These are phyloP conservation scores for Odontomyia ornata DNA, from an alignment of 2,888 invertebrate species.

Conservation along the genomic window DNA sequence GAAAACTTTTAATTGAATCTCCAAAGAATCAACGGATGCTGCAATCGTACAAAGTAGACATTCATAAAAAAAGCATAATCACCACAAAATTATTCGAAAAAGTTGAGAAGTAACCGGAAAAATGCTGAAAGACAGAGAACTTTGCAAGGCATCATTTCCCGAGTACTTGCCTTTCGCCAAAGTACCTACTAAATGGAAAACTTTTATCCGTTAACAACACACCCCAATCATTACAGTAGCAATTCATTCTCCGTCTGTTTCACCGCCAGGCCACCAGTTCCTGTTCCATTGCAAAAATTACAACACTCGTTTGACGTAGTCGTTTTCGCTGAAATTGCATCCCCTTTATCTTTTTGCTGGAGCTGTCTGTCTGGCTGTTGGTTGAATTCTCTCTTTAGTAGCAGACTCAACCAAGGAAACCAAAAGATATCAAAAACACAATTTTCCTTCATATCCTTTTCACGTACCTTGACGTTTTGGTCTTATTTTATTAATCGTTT, in stretches of 20 bases:
- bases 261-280: background rate
- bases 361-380: conserved; percentile 17
- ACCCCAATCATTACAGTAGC: background rate
- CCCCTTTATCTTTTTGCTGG: conserved; percentile 9
- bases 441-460: conserved; percentile 40
- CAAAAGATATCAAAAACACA: conserved; percentile 42
- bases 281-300: conserved; percentile 8
- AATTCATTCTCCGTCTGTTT: conserved; percentile 28
- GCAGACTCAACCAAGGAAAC: background rate
- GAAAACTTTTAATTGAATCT: conserved; percentile 10
- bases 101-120: background rate
- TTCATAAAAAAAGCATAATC: background rate
- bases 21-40: background rate
- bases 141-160: conserved; percentile 3
- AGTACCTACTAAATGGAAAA: conserved; percentile 33
- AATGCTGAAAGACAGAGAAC: background rate
- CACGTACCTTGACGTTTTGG: conserved; percentile 40
- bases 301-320: background rate
- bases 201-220: conserved; percentile 35
- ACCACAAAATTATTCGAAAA: conserved; percentile 18
- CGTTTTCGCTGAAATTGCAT: conserved; percentile 1
- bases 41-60: background rate
- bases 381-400: background rate
- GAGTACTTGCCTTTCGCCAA: conserved; percentile 22
- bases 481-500: conserved; percentile 43